Base-by-base conservation (phyloP, 2,888 invertebrate species). In the Nymphalis urticae region DNA sequence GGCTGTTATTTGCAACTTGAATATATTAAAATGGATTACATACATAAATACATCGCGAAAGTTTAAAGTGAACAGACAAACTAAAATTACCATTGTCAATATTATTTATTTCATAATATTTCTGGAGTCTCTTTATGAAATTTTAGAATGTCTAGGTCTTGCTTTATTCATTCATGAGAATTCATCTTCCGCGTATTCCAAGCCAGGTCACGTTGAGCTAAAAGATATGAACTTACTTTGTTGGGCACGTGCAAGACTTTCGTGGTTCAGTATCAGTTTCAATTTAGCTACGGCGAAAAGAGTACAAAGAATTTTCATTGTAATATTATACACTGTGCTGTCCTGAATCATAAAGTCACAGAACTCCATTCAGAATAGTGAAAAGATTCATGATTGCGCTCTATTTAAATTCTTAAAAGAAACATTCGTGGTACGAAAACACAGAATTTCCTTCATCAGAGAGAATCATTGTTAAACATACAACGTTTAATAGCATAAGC, bases 201-300 rank as follows among this genome's bases (percentile, higher is more conserved):
- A 69, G 42, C 50, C 69, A 48, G 62, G 64, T 65, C 69, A 65
- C 65, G 65, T 65, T 62, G 51, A 48, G 60, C 27, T 61, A 61
- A 56, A 66, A 66, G 60, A 66, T 56, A 56, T 66, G 51, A 53
- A 60, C 42, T 53, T 60, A 32, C 50, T 51, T 59, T 56, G 56
- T 56, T 50, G 50, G 19, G 32, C 61, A 50, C 64, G 64, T 64
- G 51, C 58, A 48, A 67, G 21, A 56, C 61, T 61, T 70, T 36
- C 64, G 48, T 47, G 51, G 47, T 61, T 66, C 27, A 60, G 24
- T 60, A 64, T 70, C 62, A 68, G 62, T 54, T 71, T 65, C 62
- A 65, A 68, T 65, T 60, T 68, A 53, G 19, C 54, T 50, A 67
- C 54, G 19, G 17, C 27, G 62, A 62, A 50, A 61, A 48, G 36